phyloP scores from a whole-genome alignment of 2,797 vertebrate genomes.

The Phylloscopus collybita region DNA sequence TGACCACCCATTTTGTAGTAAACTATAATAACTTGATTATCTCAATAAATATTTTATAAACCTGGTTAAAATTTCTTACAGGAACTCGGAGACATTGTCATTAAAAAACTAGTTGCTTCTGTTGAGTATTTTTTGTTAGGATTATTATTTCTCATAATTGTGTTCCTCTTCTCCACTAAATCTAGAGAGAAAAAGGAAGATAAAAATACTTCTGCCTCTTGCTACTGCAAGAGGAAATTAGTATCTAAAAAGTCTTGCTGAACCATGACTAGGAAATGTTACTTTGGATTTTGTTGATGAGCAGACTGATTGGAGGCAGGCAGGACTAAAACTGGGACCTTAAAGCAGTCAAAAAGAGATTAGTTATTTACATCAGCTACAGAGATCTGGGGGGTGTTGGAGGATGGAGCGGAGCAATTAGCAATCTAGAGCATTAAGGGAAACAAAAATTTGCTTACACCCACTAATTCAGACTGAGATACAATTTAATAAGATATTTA shows the following conservation, averaged over 20 bases:
- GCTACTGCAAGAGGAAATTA: neutral
- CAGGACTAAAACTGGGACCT: neutral
- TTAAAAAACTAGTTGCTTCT: neutral
- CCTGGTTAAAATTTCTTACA: neutral
- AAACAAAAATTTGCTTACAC: neutral
- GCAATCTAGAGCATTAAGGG: neutral
- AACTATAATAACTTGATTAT: neutral
- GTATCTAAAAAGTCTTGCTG: neutral
- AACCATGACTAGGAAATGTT: neutral
- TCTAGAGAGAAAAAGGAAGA: neutral
- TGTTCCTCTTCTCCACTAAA: neutral
- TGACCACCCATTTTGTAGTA: neutral
- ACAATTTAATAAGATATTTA: neutral
- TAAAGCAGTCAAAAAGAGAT: neutral
- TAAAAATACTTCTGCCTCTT: neutral
- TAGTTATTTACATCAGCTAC: neutral
- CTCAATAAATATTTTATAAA: neutral
- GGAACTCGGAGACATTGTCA: neutral
- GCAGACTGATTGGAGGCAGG: neutral
- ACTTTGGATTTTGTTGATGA: neutral
- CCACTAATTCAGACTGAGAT: neutral
- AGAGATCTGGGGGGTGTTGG: rapidly evolving
- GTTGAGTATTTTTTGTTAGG: neutral
- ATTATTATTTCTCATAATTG: neutral
- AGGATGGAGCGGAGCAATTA: rapidly evolving